Base-by-base conservation (phyloP, 2,888 invertebrate genomes). In the Dastarcus helophoroides region DNA sequence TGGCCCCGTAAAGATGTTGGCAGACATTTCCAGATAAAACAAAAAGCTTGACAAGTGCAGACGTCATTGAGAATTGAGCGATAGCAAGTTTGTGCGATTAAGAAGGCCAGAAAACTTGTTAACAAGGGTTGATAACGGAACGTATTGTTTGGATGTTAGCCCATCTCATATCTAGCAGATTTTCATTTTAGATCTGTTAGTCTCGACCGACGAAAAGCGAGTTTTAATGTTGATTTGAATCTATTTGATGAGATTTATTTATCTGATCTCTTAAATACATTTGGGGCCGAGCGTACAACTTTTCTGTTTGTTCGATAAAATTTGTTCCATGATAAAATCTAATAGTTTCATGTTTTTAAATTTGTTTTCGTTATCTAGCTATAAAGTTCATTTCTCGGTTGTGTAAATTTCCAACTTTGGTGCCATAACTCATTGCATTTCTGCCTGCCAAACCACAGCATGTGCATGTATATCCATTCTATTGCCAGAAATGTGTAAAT, bases 161-260 rank as follows among this genome's bases (percentile, higher is more conserved):
- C 54, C 56, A 51, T 54, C 54, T 51, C 51, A 48, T 53, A 57
- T 54, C 52, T 44, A 49, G 50, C 24, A 44, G 50, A 50, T 59
- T n/a, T 52, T 54, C 60, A 61, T 60, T 61, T 60, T 53, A 61
- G 60, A 61, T 61, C 50, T 55, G 58, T 53, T 54, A 43, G 44
- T 33, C 43, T 41, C 40, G 42, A 40, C 38, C 39, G 40, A 40
- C 40, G 37, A 37, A 27, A 35, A 40, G 44, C 44, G 48, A 55
- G 53, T 57, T 59, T 58, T 58, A 60, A 59, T 58, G 60, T 56
- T 58, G 60, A 60, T 60, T 56, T 54, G 54, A 56, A 60, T 60
- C 60, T 60, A 52, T 56, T 56, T 60, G 61, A 59, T 59, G 59
- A 60, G 58, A 54, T 58, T 58, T 55, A 54, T 56, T 56, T 58